Base-by-base conservation (phyloP, 2,113 vertebrate species). In the Anhinga anhinga region DNA sequence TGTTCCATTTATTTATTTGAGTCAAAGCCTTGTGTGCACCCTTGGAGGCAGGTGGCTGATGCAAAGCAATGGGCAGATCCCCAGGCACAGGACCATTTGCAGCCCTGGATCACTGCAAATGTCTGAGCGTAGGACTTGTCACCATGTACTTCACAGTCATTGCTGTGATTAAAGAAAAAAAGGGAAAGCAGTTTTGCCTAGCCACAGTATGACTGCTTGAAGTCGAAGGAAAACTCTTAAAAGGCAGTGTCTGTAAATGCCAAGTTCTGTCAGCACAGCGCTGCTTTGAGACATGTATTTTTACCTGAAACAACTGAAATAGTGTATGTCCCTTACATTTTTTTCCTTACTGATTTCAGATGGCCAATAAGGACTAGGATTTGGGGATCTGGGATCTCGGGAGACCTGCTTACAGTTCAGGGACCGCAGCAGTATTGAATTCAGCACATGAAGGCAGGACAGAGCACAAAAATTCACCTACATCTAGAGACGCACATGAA, bases 1-100 rank as follows among this genome's bases (percentile, higher is more conserved):
- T 77, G 67, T 38, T 93, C 27, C 40, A 13, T 93, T 86, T 84
- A 6, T 89, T 91, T 82, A 45, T 55, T 77, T 45, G 47, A 94
- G 66, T n/a, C 72, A 83, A 85, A 95, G 59, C 74, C 78, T 83
- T 47, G 69, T 63, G 62, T 96, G 92, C 30, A 66, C 78, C 73
- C 72, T 58, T 45, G 53, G 72, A 92, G 65, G 67, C 74, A 72
- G 74, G 32, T 36, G 56, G 71, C 52, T 69, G 70, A 36, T 70
- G 59, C 56, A 72, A 65, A 91, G 70, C n/a, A n/a, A 53, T 1
- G 29, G 62, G 61, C 65, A 82, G 52, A 40, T 53, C 62, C 80
- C 63, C 52, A 32, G 23, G 70, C 29, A 58, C 26, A 18, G 52
- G 40, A 26, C 50, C 50, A 27, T 42, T 7, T 38, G 49, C 58